These are phyloP conservation scores for Pelosia muscerda DNA, from an alignment of 2,888 invertebrate species.

Conservation along the genomic window DNA sequence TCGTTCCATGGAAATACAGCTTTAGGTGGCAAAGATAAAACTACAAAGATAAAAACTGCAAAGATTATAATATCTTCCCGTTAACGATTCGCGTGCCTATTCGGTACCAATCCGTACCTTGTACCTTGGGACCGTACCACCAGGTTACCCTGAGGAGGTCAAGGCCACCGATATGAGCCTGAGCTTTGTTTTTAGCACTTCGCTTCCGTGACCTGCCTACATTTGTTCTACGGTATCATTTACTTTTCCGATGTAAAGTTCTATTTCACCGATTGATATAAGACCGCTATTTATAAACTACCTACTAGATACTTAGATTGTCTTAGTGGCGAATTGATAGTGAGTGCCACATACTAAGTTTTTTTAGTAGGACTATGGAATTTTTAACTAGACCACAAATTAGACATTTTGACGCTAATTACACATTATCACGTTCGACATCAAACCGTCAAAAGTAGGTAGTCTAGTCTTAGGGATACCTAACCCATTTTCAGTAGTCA, in stretches of 20 bases:
- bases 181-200: conserved; percentile 33
- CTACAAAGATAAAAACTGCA: conserved; percentile 20
- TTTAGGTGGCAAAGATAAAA: not conserved
- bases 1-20: not conserved
- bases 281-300: not conserved
- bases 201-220: conserved; percentile 33
- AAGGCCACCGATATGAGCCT: conserved; percentile 14
- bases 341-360: not conserved
- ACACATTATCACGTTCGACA: too few species aligned
- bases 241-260: conserved; percentile 22
- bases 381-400: too few species aligned
- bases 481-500: too few species aligned
- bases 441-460: too few species aligned
- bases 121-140: conserved; percentile 24
- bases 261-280: not conserved
- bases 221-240: conserved; percentile 21
- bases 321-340: not conserved
- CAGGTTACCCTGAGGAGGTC: conserved; percentile 31
- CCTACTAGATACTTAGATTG: not conserved
- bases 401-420: too few species aligned
- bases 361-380: too few species aligned
- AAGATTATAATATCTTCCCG: not conserved
- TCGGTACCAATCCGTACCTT: conserved; percentile 16
- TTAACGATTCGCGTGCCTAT: conserved; percentile 32
- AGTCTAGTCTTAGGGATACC: too few species aligned